Evolutionary conservation across 2,888 invertebrate species (phyloP).

Genomic region (Lasioglossum lativentre): DNA sequence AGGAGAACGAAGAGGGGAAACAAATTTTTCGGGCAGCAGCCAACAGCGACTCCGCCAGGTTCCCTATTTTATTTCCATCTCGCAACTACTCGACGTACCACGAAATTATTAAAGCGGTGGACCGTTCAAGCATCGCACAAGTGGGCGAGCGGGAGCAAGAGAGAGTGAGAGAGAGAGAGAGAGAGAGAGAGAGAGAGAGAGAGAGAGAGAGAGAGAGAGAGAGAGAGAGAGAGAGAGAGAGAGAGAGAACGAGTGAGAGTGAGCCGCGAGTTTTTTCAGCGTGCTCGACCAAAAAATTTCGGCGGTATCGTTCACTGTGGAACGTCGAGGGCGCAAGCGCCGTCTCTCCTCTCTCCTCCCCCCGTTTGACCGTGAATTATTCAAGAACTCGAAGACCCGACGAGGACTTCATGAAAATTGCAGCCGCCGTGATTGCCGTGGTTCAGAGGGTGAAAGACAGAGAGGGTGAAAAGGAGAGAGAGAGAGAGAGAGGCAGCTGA

Average conservation of each 20-base stretch:
- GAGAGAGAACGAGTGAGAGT: neutral
- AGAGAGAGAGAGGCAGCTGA: neutral
- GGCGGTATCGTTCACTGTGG: constrained; percentile 18
- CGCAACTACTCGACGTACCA: constrained; percentile 63
- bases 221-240: constrained; percentile 21
- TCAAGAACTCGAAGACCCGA: constrained; percentile 79
- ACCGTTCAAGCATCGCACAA: constrained; percentile 63
- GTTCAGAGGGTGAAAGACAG: constrained; percentile 62
- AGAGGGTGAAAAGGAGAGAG: constrained; percentile 7
- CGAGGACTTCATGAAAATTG: constrained; percentile 82
- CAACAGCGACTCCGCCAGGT: constrained; percentile 29
- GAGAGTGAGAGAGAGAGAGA: constrained; percentile 19
- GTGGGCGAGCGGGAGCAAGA: constrained; percentile 16
- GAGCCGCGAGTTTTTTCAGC: constrained; percentile 35
- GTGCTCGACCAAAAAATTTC: constrained; percentile 65
- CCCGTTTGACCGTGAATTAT: constrained; percentile 82
- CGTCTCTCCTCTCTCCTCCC: constrained; percentile 40
- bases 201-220: constrained; percentile 15
- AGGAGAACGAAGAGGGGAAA: constrained; percentile 17
- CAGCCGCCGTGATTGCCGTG: constrained; percentile 81
- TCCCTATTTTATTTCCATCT: constrained; percentile 65
- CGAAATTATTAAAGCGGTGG: constrained; percentile 65
- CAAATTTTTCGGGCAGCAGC: constrained; percentile 52
- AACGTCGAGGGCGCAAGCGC: constrained; percentile 68
- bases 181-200: neutral